These are phyloP conservation scores for Ophiothrix spiculata DNA, from an alignment of 35 echinoderm and acorn worm genomes.

Conservation along the genomic window DNA sequence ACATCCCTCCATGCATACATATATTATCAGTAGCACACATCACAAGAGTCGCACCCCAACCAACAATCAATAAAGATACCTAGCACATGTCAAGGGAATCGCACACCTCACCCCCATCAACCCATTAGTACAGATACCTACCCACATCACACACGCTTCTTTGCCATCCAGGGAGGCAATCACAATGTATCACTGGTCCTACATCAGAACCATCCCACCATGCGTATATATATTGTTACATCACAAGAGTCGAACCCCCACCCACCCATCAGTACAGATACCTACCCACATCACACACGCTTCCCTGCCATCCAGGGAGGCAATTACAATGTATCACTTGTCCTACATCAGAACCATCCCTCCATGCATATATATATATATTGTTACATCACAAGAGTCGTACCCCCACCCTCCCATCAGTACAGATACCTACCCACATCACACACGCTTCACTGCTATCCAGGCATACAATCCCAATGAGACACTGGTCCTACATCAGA, in stretches of 20 bases:
- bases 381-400: background rate
- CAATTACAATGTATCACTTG: background rate
- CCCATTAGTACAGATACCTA: background rate
- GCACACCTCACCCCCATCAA: background rate
- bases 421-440: constrained; percentile 3
- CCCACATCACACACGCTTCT: background rate
- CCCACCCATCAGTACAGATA: constrained; percentile 33
- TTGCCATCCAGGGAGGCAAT: background rate
- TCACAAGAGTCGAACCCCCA: constrained; percentile 18
- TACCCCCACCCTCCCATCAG: constrained; percentile 33
- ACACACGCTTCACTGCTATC: background rate
- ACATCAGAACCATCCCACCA: background rate
- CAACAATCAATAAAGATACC: constrained; percentile 30
- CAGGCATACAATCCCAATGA: background rate
- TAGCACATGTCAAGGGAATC: background rate
- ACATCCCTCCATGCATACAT: background rate
- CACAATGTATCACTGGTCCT: background rate
- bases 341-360: background rate
- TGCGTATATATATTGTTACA: background rate
- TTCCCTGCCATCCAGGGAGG: background rate
- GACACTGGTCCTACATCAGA: background rate
- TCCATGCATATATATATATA: background rate
- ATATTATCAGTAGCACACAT: background rate
- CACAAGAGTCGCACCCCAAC: background rate
- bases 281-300: background rate